Base-by-base conservation (phyloP, 2,113 vertebrate genomes). In the Salvelinus alpinus region DNA sequence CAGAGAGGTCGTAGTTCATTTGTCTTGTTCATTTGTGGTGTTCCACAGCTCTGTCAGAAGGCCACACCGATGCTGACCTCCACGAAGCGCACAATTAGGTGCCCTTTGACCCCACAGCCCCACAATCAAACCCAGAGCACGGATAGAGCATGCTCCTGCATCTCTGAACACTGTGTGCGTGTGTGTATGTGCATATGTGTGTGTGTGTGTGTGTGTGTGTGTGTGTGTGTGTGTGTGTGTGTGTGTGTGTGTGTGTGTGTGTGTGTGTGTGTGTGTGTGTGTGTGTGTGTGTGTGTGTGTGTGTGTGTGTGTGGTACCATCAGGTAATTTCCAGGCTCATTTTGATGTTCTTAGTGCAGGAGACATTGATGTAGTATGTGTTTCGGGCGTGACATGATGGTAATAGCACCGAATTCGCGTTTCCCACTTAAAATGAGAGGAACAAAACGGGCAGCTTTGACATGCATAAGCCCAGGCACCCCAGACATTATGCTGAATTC, bases 41-140 rank as follows among this genome's bases (percentile, higher is more conserved):
- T 75, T 80, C 68, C 38, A n/a, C 38, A 4, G 80, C 64, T 84
- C 70, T 67, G 76, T 81, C 82, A 84, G 74, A 71, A 84, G 85
- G 85, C 84, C 85, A 80, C 87, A 76, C 75, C 3, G 14, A 70
- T 0, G 47, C 74, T 91, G 90, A 91, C 91, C 91, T 90, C 86
- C 78, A 75, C 29, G 84, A 87, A 85, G 66, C 44, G 70, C 72
- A 77, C 90, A 91, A 92, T 91, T 92, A 91, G 90, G 85, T 91
- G 76, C 86, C 91, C 92, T 92, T 90, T 91, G 87, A 92, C 89
- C 90, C 78, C 68, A 34, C 44, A 76, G 81, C 78, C 79, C 74
- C 69, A 62, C 73, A 91, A 86, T 91, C 86, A 88, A 76, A 83
- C 72, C 38, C 75, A 12, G 64, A 77, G 80, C 82, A 76, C 62